Evolutionary conservation across 2,113 vertebrate genomes (phyloP).

Genomic region (Sinocyclocheilus maitianheensis): DNA sequence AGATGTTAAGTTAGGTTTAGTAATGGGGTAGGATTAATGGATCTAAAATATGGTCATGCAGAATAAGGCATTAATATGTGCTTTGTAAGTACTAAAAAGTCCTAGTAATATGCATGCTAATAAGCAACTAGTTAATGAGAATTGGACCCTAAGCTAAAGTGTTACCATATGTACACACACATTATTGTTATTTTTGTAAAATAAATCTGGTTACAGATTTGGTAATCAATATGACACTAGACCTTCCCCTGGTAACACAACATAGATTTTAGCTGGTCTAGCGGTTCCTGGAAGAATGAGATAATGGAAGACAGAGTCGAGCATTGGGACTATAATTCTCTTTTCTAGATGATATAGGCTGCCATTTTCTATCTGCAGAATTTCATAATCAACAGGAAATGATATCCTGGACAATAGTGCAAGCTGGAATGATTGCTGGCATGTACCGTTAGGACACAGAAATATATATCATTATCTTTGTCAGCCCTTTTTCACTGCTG

Average conservation of each 20-base stretch:
- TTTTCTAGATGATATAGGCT: slow-evolving; percentile 40
- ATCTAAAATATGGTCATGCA: too few species aligned
- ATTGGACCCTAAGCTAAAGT: too few species aligned
- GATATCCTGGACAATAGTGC: slow-evolving; percentile 39
- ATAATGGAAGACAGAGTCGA: slow-evolving; percentile 30
- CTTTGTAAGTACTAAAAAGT: too few species aligned
- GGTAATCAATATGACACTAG: slow-evolving; percentile 37
- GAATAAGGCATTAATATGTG: too few species aligned
- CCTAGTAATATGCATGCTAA: too few species aligned
- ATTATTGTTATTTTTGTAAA: background rate
- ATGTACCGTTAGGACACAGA: slow-evolving; percentile 45
- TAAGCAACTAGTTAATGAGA: too few species aligned
- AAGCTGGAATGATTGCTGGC: slow-evolving; percentile 39
- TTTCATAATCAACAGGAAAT: slow-evolving; percentile 50
- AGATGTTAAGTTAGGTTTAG: too few species aligned
- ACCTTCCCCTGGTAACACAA: slow-evolving; percentile 30
- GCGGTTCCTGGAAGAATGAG: slow-evolving; percentile 48
- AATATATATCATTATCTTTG: slow-evolving; percentile 62
- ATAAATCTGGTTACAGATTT: background rate
- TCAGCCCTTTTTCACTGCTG: slow-evolving; percentile 48
- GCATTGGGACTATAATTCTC: slow-evolving; percentile 35
- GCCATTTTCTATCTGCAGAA: slow-evolving; percentile 46
- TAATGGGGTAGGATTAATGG: too few species aligned
- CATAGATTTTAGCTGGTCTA: slow-evolving; percentile 39
- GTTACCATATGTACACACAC: background rate